Base-by-base conservation (phyloP, 2,888 invertebrate species). In the Clunio marinus region DNA sequence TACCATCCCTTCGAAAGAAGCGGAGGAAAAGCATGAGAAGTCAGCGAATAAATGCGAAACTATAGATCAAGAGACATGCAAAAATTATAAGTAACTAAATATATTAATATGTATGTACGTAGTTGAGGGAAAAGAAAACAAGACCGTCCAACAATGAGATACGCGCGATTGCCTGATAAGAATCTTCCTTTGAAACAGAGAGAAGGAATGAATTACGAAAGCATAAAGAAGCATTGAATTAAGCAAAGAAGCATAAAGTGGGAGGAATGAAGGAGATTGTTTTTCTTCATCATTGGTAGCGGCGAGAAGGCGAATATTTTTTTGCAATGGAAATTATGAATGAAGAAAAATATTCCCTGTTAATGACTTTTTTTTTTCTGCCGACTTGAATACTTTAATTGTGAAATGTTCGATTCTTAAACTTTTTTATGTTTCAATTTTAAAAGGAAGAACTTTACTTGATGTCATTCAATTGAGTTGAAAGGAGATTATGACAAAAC, bases 161-260 rank as follows among this genome's bases (percentile, higher is more conserved):
- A 41, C 41, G 41, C n/a, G n/a, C 41, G 41, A 41, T 55, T 24
- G 22, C 22, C 24, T 55, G 51, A 55, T 55, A 55, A 55, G 10
- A 20, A 55, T 55, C 51, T 41, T 15, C 15, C 15, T 15, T 5
- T 41, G 41, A 41, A 41, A 41, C 41, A 15, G n/a, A n/a, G 35
- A 35, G 35, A 35, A 41, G 41, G 10, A 41, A 55, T 7, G 22
- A 20, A 55, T 20, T 55, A 22, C 51, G 24, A 55, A 55, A 22
- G 24, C 20, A 41, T 41, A 41, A 55, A 55, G 51, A 55, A 55
- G 51, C 51, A 55, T 41, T 41, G 41, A 41, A 41, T 41, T n/a
- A 41, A 41, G 17, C 10, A 24, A 55, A 55, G 51, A 55, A 55
- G 51, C 51, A 55, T 22, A 55, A 55, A 55, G 51, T 17, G 22